Percentiles rank a stretch among this genome's conserved stretches.
These are phyloP conservation scores for Mallotus villosus DNA, from an alignment of 2,797 vertebrate genomes.

Conservation along the genomic window DNA sequence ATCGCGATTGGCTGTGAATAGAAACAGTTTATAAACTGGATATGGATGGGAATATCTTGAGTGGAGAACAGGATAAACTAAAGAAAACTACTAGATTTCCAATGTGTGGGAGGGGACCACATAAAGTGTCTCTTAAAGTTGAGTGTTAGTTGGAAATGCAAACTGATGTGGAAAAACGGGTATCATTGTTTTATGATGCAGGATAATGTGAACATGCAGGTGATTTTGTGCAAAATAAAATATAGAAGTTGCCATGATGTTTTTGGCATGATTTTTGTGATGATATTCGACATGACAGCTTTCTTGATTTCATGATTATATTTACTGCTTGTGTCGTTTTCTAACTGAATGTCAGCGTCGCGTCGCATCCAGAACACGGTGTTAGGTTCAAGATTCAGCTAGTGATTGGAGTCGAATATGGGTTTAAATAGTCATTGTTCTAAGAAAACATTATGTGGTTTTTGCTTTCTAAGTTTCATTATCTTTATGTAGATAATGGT, in stretches of 20 bases:
- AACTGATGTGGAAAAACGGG: constrained; percentile 45
- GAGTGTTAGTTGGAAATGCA: constrained; percentile 52
- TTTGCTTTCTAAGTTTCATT: too few relatives aligned
- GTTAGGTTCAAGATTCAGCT: too few relatives aligned
- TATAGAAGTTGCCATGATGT: constrained; percentile 57
- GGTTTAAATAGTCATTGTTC: too few relatives aligned
- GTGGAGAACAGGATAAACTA: constrained; percentile 21
- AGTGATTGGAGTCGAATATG: too few relatives aligned
- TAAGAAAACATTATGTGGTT: too few relatives aligned
- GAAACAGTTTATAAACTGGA: constrained; percentile 21
- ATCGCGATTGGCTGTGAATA: not conserved
- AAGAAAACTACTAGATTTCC: not conserved
- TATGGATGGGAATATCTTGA: constrained; percentile 23
- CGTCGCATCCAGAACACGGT: too few relatives aligned
- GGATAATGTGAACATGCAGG: constrained; percentile 63
- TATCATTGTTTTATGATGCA: constrained; percentile 56
- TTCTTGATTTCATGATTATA: not conserved
- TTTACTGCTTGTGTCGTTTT: not conserved
- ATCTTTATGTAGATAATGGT: not conserved
- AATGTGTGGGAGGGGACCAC: not conserved
- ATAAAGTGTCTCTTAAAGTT: constrained; percentile 57
- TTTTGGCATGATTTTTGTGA: constrained; percentile 23
- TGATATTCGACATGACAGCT: not conserved
- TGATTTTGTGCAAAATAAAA: constrained; percentile 69
- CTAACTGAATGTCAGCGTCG: too few relatives aligned